These are phyloP conservation scores for Pseudomyrmex gracilis DNA, from an alignment of 1,140 invertebrate species.

Conservation along the genomic window DNA sequence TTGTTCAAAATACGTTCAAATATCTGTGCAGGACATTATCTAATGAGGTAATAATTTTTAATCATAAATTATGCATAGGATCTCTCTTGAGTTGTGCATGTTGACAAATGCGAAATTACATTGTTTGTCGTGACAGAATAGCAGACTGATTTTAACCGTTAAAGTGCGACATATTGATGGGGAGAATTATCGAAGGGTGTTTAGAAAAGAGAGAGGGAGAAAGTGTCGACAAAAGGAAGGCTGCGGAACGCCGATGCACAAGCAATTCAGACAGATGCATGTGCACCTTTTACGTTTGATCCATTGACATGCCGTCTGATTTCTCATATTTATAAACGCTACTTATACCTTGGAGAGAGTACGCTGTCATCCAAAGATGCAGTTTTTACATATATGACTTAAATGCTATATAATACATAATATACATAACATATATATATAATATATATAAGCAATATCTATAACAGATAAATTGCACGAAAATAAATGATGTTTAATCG, in stretches of 20 bases:
- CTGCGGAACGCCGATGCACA: conserved; percentile 70
- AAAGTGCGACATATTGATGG: conserved; percentile 61
- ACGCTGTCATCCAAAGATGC: not conserved
- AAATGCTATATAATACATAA: not conserved
- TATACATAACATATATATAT: not conserved
- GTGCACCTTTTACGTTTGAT: conserved; percentile 67
- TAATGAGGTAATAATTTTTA: conserved; percentile 27
- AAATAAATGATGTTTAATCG: no score
- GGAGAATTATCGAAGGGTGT: conserved; percentile 54
- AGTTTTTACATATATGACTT: not conserved
- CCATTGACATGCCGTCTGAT: conserved; percentile 62
- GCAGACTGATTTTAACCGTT: conserved; percentile 64
- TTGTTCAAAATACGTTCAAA: not conserved
- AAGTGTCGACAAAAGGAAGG: conserved; percentile 32
- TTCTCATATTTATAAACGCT: conserved; percentile 33
- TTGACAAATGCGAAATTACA: conserved; percentile 40
- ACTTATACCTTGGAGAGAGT: conserved; percentile 1
- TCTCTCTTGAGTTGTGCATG: conserved; percentile 9
- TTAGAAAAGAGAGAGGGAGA: conserved; percentile 42
- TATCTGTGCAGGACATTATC: not conserved
- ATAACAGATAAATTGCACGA: not conserved
- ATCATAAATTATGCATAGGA: conserved; percentile 25
- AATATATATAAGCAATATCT: not conserved
- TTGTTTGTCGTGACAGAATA: conserved; percentile 40
- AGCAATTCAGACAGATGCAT: conserved; percentile 70